Percentiles rank a stretch among this genome's conserved stretches.
These are phyloP conservation scores for Drosophila paracracens DNA, from an alignment of 2,888 invertebrate species.

Conservation along the genomic window DNA sequence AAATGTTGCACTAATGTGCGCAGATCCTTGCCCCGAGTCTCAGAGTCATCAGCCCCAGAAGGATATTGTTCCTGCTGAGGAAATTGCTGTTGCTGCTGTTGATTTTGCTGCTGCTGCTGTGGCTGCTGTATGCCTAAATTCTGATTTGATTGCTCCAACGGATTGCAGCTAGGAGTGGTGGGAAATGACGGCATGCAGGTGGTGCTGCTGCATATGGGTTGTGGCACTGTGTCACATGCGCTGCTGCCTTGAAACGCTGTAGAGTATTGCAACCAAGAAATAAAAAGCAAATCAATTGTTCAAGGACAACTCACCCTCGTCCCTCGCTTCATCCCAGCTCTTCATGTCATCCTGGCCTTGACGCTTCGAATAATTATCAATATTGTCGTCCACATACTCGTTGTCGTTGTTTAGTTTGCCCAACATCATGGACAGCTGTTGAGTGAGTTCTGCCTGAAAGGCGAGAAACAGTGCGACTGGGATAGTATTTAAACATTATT, in stretches of 20 bases:
- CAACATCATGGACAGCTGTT: conserved; percentile 34
- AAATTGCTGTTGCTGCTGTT: conserved; percentile 8
- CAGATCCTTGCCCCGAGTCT: conserved; percentile 70
- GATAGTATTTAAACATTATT: neutral
- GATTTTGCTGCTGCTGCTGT: conserved; percentile 19
- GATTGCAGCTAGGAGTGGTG: conserved; percentile 21
- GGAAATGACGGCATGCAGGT: conserved; percentile 1
- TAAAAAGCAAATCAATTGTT: neutral
- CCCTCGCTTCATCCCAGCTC: neutral
- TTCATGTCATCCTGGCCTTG: conserved; percentile 10
- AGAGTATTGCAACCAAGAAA: neutral
- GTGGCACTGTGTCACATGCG: conserved; percentile 2
- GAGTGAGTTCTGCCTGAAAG: conserved; percentile 22
- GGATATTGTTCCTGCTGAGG: conserved; percentile 6
- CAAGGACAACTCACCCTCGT: conserved; percentile 14
- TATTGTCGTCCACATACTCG: conserved; percentile 5
- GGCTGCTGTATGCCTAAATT: conserved; percentile 6
- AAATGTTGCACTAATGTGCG: conserved; percentile 82
- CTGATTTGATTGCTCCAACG: conserved; percentile 4
- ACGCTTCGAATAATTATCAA: conserved; percentile 14
- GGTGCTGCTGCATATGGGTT: neutral
- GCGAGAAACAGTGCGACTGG: conserved; percentile 47
- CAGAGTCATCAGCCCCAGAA: conserved; percentile 47
- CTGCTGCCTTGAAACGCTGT: conserved; percentile 10
- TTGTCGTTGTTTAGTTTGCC: conserved; percentile 12